Evolutionary conservation across 2,797 vertebrate species (phyloP), one percentile per base, ranked within the genome.

Genomic region (Vespertilio murinus): DNA sequence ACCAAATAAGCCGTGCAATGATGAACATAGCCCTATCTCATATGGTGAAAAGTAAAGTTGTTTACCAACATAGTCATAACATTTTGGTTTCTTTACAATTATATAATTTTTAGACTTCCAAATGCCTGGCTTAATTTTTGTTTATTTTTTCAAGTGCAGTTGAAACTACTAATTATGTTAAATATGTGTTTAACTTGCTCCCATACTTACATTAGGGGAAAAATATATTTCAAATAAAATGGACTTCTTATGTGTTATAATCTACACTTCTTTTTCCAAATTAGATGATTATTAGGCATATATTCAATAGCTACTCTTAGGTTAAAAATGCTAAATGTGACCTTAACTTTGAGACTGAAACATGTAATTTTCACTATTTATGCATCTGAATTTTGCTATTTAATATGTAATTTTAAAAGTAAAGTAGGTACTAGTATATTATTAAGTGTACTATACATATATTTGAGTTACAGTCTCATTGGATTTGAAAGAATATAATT

Each of bases 321-420:
- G 73, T 70, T 93, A 64, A 95, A 91, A 95, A 92, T 94, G 45
- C 10, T 95, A 70, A 91, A 0, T 90, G 25, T 95, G 90, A 88
- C 49, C 61, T 93, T 71, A 87, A 88, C 40, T 94, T 87, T 95
- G 56, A 94, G 64, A 85, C 7, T 78, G 40, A 96, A 91, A 91
- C 89, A 83, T 90, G 12, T 84, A 91, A 94, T 97, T 96, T 90
- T 79, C 45, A 91, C 69, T 90, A 35, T 83, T 93, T 88, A 69
- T 59, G 28, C 18, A 47, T 45, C 22, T 89, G 42, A 88, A 54
- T 85, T 94, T 94, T 81, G 3, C 69, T 84, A 65, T 64, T 93
- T 85, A 94, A 67, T 42, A 91, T 95, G 54, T 20, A 89, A 40
- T 77, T 93, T 80, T 70, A 71, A 82, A 84, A 88, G 13, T 69